Evolutionary conservation across 2,888 invertebrate species (phyloP), one percentile per base, ranked within the genome.

Genomic region (Disparrhopalites patrizii): DNA sequence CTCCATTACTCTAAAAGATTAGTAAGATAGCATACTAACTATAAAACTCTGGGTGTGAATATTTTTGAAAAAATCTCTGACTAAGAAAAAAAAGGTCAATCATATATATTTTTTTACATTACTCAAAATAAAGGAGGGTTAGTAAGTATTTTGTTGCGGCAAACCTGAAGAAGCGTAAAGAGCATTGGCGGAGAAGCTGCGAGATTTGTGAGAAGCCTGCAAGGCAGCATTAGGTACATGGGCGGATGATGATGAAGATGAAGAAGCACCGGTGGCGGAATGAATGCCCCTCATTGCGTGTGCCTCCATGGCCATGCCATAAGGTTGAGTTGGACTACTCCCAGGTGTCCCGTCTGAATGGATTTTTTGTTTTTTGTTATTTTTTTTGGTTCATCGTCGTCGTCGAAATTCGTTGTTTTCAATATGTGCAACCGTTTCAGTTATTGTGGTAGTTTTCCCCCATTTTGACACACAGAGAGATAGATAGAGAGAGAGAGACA

Each of bases 151-250:
- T 52, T 13, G 52, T 52, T 25, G 27, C 20, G 13, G 72, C 66
- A 67, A 72, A 74, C 74, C 74, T 73, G 73, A 69, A 63, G 74
- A 74, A 73, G 74, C 74, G 68, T 75, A 77, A 69, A 78, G 74
- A 66, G 78, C 76, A 65, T 77, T 77, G 27, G 78, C 77, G 15
- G 78, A 78, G 71, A 76, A 77, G 68, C 77, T 77, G 57, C 78
- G 76, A 58, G 76, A 76, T 73, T 77, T 77, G 68, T 76, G 74
- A 66, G 76, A 75, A 67, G 74, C 70, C 65, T 76, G 75, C 61
- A 71, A 72, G 69, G 70, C 68, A 55, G 70, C 65, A 54, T 70
- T 70, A 27, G 68, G 70, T 43, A 52, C 62, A 61, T 71, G 69
- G 52, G 65, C 52, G 55, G 67, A 62, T 50, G 65, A 56, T 40